Conservation (phyloP, 2,797 vertebrate genomes). For the Periparus ater region DNA sequence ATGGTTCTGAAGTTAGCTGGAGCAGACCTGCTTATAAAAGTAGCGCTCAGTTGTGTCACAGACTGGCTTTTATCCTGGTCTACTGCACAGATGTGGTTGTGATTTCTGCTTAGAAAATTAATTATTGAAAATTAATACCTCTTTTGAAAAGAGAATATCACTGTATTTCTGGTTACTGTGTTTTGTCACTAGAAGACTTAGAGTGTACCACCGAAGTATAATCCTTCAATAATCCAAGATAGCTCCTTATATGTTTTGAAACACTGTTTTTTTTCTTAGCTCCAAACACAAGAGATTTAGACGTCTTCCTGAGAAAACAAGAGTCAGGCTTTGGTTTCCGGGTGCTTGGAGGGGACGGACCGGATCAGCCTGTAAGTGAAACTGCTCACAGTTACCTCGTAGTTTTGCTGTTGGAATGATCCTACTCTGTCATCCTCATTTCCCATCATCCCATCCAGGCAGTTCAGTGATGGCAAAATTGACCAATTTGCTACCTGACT, state of each 20-base stretch:
- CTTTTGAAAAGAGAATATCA: not conserved
- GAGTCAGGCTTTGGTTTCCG: slow-evolving; percentile 98
- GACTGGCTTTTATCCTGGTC: not conserved
- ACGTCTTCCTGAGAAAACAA: slow-evolving; percentile 96
- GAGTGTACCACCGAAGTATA: not conserved
- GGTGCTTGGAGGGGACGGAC: slow-evolving; percentile 96
- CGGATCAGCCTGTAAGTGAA: slow-evolving; percentile 91
- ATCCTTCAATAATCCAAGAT: not conserved
- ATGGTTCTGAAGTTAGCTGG: not conserved
- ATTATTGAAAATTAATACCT: not conserved
- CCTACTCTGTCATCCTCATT: not conserved
- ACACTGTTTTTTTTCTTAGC: slow-evolving; percentile 76
- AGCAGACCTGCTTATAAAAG: not conserved
- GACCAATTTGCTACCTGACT: not conserved
- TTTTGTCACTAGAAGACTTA: not conserved
- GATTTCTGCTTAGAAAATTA: not conserved
- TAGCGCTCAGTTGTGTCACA: not conserved
- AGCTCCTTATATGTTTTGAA: not conserved
- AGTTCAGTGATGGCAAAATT: not conserved
- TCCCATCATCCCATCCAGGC: not conserved
- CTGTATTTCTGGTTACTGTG: not conserved
- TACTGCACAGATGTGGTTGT: not conserved
- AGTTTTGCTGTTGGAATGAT: not conserved
- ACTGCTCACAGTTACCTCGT: not conserved
- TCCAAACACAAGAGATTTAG: slow-evolving; percentile 92